phyloP scores from a whole-genome alignment of 2,113 vertebrate genomes.

The Egretta garzetta region DNA sequence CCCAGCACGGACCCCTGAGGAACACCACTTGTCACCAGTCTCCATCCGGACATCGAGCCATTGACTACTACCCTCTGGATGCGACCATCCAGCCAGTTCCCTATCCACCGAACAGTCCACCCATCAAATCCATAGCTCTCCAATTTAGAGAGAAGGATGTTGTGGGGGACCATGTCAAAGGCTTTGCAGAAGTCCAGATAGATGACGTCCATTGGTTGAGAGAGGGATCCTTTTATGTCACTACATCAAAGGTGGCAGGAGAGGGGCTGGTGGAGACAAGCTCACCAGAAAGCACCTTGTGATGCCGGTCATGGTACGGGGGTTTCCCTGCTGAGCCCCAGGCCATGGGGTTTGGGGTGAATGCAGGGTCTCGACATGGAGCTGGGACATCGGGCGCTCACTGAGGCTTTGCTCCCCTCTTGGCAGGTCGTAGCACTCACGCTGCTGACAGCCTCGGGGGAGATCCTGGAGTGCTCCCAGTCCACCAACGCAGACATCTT shows the following conservation, averaged over 20 bases:
- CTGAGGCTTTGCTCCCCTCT: neutral
- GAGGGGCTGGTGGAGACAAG: neutral
- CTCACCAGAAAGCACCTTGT: neutral
- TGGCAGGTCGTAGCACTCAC: constrained; percentile 60
- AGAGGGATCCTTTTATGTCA: neutral
- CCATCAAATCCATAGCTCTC: too few species aligned
- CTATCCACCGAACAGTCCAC: too few species aligned
- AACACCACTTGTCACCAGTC: too few species aligned
- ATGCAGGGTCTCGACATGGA: neutral
- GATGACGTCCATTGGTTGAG: too few species aligned
- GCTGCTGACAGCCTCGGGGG: constrained; percentile 55
- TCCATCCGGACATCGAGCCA: too few species aligned
- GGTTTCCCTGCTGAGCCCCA: neutral
- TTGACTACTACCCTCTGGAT: too few species aligned
- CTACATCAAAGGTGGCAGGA: neutral
- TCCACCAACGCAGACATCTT: constrained; percentile 52
- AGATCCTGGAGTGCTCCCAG: constrained; percentile 68
- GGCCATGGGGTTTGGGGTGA: neutral
- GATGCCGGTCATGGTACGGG: accelerated
- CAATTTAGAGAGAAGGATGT: too few species aligned
- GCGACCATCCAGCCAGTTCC: too few species aligned
- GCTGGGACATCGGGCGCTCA: accelerated
- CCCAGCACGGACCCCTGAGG: too few species aligned
- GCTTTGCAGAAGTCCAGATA: too few species aligned
- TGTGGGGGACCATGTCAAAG: too few species aligned